Conservation (phyloP, 1,140 invertebrate species). For the Drosophila rufa region DNA sequence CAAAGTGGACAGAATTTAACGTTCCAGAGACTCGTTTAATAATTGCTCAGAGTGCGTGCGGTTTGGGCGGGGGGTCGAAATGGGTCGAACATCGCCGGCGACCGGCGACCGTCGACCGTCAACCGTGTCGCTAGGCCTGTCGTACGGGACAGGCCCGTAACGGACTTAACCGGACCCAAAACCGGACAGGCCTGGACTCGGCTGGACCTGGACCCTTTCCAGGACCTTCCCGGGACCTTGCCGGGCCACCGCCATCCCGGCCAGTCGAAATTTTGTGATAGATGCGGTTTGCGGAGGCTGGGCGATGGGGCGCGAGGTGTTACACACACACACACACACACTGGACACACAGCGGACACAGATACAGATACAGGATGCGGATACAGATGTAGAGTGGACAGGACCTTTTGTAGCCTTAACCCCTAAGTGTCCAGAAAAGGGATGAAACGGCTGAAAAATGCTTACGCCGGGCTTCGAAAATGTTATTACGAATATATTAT, state of each 20-base stretch:
- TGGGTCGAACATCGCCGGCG: constrained; percentile 45
- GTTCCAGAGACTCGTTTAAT: constrained; percentile 83
- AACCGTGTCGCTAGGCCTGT: constrained; percentile 76
- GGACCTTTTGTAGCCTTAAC: constrained; percentile 58
- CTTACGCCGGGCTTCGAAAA: constrained; percentile 79
- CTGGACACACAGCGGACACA: constrained; percentile 4
- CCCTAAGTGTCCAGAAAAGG: constrained; percentile 83
- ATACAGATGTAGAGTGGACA: constrained; percentile 47
- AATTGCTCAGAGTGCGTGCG: constrained; percentile 81
- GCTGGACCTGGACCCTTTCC: constrained; percentile 17
- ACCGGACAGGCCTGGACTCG: constrained; percentile 45
- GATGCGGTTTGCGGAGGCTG: constrained; percentile 80
- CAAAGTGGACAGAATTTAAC: constrained; percentile 83
- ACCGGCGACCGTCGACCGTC: constrained; percentile 41
- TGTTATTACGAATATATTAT: constrained; percentile 82
- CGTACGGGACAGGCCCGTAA: constrained; percentile 50
- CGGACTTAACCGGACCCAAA: constrained; percentile 49
- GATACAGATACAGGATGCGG: constrained; percentile 30
- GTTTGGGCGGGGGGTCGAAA: constrained; percentile 70
- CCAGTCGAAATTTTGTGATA: constrained; percentile 79
- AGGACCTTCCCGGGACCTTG: constrained; percentile 32
- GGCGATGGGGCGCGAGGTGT: constrained; percentile 74
- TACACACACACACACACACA: constrained; percentile 39
- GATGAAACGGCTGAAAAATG: constrained; percentile 83
- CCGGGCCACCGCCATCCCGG: constrained; percentile 41